Evolutionary conservation across 2,888 invertebrate species (phyloP), one percentile per base, ranked within the genome.

Genomic region (Aelia acuminata): DNA sequence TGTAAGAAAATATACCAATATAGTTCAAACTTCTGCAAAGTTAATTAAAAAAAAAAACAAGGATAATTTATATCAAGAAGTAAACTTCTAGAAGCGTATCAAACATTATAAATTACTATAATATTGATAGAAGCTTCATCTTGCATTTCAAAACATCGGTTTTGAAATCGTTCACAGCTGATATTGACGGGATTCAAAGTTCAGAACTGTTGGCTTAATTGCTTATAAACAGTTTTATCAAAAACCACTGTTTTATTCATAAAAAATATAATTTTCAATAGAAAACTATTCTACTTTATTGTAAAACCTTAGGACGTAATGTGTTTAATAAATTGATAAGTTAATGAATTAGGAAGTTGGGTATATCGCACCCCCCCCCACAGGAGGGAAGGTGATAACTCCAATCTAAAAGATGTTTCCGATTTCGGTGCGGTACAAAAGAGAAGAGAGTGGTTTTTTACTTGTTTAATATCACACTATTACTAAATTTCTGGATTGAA

Each of bases 161-260:
- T 80, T 80, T 80, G 80, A 80, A 80, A 80, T 47, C 22, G 43
- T 22, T 80, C n/a, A 13, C 80, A 80, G 80, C 80, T 80, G 80
- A 80, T 80, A 47, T 80, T 80, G 80, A 80, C 80, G 80, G 80
- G 43, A n/a, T 43, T n/a, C 43, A 43, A 7, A 1, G 43, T n/a
- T 47, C 80, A 80, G 63, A 35, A 2, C 18, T 70, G 63, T 70
- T 57, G 26, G 53, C 53, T 18, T 1, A 7, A 26, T 70, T 35
- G 18, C 20, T 70, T 35, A 0, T 20, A 70, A 70, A 7, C 0
- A 70, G 35, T 35, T 70, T 70, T 70, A 31, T 35, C 63, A 35
- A 35, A 5, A 35, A 70, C 18, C 18, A 53, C n/a, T 0, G 4
- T 31, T 57, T 26, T 31, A 4, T 57, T 3, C 13, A 3, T 57